Conservation (phyloP, 1,140 invertebrate genomes). For the Heliconius nattereri region DNA sequence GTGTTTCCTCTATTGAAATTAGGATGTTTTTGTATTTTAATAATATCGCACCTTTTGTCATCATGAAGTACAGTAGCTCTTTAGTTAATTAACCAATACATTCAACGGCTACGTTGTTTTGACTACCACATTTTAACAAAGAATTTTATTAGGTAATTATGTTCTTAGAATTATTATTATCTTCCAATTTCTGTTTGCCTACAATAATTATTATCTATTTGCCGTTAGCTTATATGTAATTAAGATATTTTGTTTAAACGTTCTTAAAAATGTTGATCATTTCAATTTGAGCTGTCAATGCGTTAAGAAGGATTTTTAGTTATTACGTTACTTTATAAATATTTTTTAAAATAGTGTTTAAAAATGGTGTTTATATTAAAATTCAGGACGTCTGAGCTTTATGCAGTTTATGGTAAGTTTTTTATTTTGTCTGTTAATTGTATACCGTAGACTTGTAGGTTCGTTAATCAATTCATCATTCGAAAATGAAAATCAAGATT, state of each 20-base stretch:
- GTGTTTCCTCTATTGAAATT: too few relatives aligned
- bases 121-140: not conserved
- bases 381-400: not conserved
- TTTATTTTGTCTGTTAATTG: too few relatives aligned
- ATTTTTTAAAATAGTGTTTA: not conserved
- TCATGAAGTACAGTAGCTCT: too few relatives aligned
- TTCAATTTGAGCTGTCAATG: not conserved
- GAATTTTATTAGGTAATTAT: not conserved
- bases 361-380: constrained; percentile 2
- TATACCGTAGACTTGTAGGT: too few relatives aligned
- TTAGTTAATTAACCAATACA: not conserved
- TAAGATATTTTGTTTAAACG: not conserved
- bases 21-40: too few relatives aligned
- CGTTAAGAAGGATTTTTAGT: not conserved
- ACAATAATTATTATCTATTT: not conserved
- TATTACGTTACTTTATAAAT: not conserved
- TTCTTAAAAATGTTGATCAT: not conserved
- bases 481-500: too few relatives aligned
- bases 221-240: not conserved
- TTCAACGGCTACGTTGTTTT: not conserved
- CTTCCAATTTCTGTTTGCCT: not conserved
- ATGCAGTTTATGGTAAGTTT: not conserved
- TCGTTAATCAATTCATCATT: too few relatives aligned
- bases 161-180: not conserved
- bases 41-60: too few relatives aligned